A percentile compares a stretch with the other conserved stretches of the same genome.
These are phyloP conservation scores for Corythaixoides concolor DNA, from an alignment of 2,113 vertebrate species.

Conservation along the genomic window DNA sequence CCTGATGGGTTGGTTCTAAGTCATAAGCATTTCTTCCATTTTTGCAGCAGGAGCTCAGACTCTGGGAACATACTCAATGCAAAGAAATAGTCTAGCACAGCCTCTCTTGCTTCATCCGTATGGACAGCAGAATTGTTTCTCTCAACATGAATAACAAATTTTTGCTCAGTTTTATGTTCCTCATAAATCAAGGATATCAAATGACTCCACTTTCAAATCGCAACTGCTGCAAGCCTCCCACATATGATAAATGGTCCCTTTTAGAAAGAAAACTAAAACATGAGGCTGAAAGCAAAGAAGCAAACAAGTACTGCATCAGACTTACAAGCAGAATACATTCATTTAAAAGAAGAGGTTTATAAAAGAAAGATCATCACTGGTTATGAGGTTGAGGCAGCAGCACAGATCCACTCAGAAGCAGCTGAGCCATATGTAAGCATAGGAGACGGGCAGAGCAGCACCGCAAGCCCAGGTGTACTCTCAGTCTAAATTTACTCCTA, in stretches of 20 bases:
- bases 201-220: background rate
- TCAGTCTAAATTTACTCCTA: fast-evolving
- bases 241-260: background rate
- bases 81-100: background rate
- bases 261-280: background rate
- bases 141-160: background rate
- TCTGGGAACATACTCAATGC: background rate
- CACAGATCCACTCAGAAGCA: fast-evolving
- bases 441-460: fast-evolving
- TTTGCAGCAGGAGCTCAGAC: background rate
- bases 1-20: fast-evolving
- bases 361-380: background rate
- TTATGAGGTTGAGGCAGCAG: fast-evolving
- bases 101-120: background rate
- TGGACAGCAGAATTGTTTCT: background rate
- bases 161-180: background rate
- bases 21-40: background rate
- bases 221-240: background rate
- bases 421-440: fast-evolving
- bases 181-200: background rate
- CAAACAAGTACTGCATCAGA: background rate
- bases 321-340: fast-evolving
- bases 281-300: background rate
- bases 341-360: background rate
- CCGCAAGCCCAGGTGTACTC: fast-evolving